Conservation (phyloP, 2,113 vertebrate genomes). For the Spea multiplicata region DNA sequence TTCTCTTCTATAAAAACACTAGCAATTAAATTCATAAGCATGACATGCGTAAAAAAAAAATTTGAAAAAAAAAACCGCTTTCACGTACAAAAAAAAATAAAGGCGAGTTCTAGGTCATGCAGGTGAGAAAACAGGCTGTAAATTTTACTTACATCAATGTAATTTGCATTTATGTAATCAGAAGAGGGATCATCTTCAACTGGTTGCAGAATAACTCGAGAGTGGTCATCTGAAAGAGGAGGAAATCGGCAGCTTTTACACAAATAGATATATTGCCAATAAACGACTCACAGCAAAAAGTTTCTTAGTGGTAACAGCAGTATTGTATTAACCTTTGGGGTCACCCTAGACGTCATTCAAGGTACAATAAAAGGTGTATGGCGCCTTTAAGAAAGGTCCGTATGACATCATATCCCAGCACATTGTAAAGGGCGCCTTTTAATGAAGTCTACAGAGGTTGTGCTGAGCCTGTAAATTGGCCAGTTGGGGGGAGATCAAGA, state of each 20-base stretch:
- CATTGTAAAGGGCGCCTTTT: too few relatives aligned
- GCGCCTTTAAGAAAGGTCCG: too few relatives aligned
- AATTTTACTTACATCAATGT: constrained; percentile 97
- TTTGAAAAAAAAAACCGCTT: constrained; percentile 52
- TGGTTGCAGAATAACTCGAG: constrained; percentile 96
- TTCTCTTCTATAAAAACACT: constrained; percentile 75
- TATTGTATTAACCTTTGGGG: too few relatives aligned
- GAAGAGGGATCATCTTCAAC: constrained; percentile 97
- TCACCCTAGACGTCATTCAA: too few relatives aligned
- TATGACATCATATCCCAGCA: too few relatives aligned
- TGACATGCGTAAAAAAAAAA: constrained; percentile 68
- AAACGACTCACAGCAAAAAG: too few relatives aligned
- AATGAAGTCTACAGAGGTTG: too few relatives aligned
- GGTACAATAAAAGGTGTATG: too few relatives aligned
- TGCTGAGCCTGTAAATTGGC: too few relatives aligned
- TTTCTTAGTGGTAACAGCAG: too few relatives aligned
- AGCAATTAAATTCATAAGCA: constrained; percentile 71
- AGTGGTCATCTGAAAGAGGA: constrained; percentile 85
- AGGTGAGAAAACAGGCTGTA: constrained; percentile 64
- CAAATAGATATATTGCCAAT: neutral
- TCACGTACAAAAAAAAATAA: constrained; percentile 82
- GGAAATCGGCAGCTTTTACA: constrained; percentile 4
- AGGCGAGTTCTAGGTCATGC: constrained; percentile 51
- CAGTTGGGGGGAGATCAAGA: too few relatives aligned
- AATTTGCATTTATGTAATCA: constrained; percentile 99